Percentiles rank a stretch among this genome's conserved stretches.
phyloP scores from a whole-genome alignment of 2,113 vertebrate genomes.

The Epinephelus lanceolatus region DNA sequence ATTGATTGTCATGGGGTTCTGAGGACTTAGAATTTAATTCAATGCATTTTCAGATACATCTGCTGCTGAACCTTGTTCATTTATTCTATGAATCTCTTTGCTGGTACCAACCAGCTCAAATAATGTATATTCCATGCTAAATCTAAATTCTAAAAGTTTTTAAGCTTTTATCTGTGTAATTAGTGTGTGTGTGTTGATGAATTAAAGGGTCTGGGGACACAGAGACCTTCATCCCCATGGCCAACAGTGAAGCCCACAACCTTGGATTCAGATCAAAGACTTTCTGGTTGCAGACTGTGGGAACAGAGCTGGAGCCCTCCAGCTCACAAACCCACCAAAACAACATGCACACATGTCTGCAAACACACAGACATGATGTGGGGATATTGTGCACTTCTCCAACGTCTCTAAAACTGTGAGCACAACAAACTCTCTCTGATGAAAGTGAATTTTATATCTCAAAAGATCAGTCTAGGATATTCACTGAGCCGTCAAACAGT shows the following conservation, averaged over 20 bases:
- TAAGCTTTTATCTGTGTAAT: constrained; percentile 14
- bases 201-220: constrained; percentile 28
- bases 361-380: constrained; percentile 25
- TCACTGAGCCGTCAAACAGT: constrained; percentile 8
- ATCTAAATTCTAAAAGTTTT: background rate
- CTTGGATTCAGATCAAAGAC: constrained; percentile 67
- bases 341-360: constrained; percentile 30
- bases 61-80: constrained; percentile 42
- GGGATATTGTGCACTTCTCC: background rate
- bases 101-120: constrained; percentile 10
- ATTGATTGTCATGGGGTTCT: constrained; percentile 49
- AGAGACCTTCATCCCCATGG: constrained; percentile 24
- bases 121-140: background rate
- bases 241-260: constrained; percentile 24
- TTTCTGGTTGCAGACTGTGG: constrained; percentile 42
- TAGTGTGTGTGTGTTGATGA: constrained; percentile 13
- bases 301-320: constrained; percentile 37
- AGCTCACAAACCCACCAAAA: constrained; percentile 37
- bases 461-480: constrained; percentile 12
- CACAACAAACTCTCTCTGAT: background rate
- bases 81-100: constrained; percentile 48
- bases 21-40: constrained; percentile 37
- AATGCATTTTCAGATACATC: constrained; percentile 37
- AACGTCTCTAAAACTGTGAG: background rate
- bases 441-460: constrained; percentile 41